Base-by-base conservation (phyloP, 2,113 vertebrate genomes). In the Nycticorax nycticorax region DNA sequence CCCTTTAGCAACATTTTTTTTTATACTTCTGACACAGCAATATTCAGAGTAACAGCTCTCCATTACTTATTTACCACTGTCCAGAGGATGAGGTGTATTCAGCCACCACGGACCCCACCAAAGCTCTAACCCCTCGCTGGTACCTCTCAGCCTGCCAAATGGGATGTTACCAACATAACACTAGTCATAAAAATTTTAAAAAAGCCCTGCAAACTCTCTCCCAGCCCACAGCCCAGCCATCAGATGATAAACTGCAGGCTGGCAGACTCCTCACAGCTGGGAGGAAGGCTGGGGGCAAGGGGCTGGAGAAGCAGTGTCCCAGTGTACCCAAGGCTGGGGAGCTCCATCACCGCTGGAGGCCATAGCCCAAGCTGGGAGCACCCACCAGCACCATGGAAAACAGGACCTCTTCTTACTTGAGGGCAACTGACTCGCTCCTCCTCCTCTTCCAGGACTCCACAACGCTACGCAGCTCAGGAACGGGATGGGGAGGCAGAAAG, bases 391-490 rank as follows among this genome's bases (percentile, higher is more conserved):
- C 17, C 3, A 5, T 1, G 9, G 17, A 57, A 32, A 68, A 50
- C 1, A 0, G 41, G 47, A 68, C 12, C 27, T 60, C 71, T 39
- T 74, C 84, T 74, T 63, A 79, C 78, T 74, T 57, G 28, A 78
- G 41, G 37, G 53, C 67, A 72, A 63, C 4, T 0, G 2, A 39
- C 35, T 63, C 5, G 1, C 32, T 67, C 26, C 22, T 93, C 57
- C 48, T 76, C n/a, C 60, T 91, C 66, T 32, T 74, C 72, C 3
- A 2, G 23, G 32, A 26, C 33, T 60, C 16, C 15, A 13, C 73
- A 56, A 1, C 0, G 1, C 35, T 0, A 0, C 1, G 1, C 6
- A 20, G 52, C 35, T 72, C 2, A 1, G 59, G 35, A 83, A 55
- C 0, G 0, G n/a, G 41, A 28, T 20, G 26, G 16, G 32, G 64